phyloP scores from a whole-genome alignment of 2,113 vertebrate genomes.

The Aplodontia rufa region DNA sequence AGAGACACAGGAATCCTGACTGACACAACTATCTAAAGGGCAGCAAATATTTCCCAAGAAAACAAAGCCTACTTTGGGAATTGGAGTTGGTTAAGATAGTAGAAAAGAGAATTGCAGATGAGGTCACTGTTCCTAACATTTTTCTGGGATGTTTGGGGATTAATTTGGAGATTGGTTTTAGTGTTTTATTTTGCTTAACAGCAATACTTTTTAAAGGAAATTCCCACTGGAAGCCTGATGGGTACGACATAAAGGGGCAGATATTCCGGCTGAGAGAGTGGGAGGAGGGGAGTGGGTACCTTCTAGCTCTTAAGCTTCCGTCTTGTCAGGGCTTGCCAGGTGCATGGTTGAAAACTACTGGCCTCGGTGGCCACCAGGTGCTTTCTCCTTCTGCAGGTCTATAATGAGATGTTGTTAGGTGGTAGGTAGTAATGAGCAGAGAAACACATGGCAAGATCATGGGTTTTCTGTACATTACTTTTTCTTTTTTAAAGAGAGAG shows the following conservation, averaged over 20 bases:
- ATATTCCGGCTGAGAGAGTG: background rate
- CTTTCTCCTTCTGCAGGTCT: background rate
- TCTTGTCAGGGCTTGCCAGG: background rate
- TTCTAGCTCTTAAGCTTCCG: background rate
- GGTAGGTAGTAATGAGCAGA: no score
- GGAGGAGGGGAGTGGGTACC: no score
- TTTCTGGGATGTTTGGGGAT: background rate
- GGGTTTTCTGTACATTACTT: no score
- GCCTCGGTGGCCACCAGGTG: background rate
- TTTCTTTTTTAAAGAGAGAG: no score
- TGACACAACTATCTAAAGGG: background rate
- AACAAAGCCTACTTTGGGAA: background rate
- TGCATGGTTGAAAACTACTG: background rate
- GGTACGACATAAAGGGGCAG: background rate
- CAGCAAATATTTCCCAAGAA: background rate
- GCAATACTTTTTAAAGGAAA: background rate
- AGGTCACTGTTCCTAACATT: background rate
- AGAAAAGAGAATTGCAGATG: background rate
- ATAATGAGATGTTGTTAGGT: no score
- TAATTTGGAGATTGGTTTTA: background rate
- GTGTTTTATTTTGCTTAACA: slow-evolving; percentile 6
- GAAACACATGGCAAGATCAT: no score
- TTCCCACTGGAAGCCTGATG: background rate
- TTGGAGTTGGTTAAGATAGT: background rate
- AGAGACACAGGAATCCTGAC: background rate